phyloP scores from a whole-genome alignment of 2,113 vertebrate species.

The Puffinus mauretanicus region DNA sequence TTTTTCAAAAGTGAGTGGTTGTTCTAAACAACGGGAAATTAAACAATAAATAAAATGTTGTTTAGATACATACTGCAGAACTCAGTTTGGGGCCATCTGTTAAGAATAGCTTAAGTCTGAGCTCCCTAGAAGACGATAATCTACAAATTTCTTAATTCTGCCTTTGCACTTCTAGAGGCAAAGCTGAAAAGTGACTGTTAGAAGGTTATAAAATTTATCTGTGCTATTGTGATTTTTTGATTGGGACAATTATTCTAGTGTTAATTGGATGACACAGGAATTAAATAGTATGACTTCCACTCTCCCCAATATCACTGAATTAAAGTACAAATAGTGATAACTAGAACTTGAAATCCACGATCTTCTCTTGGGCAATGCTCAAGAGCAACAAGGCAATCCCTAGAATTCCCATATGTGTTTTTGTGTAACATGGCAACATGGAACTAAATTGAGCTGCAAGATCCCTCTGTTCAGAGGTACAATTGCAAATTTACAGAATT shows the following conservation, averaged over 20 bases:
- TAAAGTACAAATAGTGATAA: too few species aligned
- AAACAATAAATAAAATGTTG: neutral
- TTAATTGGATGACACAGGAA: neutral
- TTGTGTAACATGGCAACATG: rapidly evolving
- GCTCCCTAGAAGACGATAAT: neutral
- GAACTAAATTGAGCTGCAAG: neutral
- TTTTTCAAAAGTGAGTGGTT: neutral
- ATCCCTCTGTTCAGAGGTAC: neutral
- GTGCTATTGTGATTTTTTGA: neutral
- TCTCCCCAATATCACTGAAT: neutral
- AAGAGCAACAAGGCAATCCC: neutral
- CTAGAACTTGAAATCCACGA: neutral
- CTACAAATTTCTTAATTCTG: neutral
- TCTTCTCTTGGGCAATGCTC: neutral
- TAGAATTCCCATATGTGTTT: neutral
- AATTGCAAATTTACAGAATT: neutral
- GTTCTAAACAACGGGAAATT: neutral
- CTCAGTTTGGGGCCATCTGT: neutral
- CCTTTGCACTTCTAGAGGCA: neutral
- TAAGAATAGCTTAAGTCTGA: neutral
- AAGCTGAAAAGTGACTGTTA: neutral
- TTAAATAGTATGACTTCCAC: neutral
- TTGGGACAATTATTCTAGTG: too few species aligned
- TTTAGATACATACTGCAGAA: neutral
- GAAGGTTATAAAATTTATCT: neutral